A percentile compares a stretch with the other conserved stretches of the same genome.
Evolutionary conservation across 1,140 invertebrate genomes (phyloP).

Genomic region (Hyles euphorbiae): DNA sequence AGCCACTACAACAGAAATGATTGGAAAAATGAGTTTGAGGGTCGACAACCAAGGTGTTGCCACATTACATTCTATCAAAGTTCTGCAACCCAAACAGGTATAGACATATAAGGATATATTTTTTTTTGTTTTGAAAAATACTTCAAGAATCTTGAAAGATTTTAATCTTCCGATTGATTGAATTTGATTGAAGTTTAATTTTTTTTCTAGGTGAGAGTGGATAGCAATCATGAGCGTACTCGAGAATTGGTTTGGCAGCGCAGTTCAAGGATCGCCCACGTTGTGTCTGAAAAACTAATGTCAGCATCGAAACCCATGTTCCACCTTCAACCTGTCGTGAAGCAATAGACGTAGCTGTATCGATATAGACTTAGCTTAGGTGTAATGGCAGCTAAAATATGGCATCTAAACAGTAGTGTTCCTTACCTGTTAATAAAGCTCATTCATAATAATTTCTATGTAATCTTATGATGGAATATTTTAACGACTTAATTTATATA

Average conservation of each 20-base stretch:
- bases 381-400: neutral
- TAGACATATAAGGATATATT: neutral
- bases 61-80: constrained; percentile 87
- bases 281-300: constrained; percentile 87
- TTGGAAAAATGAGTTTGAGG: constrained; percentile 84
- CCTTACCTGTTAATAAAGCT: neutral
- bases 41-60: constrained; percentile 86
- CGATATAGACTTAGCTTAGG: constrained; percentile 1
- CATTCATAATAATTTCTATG: no score
- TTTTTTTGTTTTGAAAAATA: no score
- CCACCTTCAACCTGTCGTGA: constrained; percentile 39
- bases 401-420: constrained; percentile 1
- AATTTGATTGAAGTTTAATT: constrained; percentile 21
- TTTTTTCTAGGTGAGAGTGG: constrained; percentile 82
- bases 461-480: neutral
- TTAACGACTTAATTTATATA: neutral
- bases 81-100: constrained; percentile 90
- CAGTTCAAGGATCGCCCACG: constrained; percentile 86
- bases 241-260: constrained; percentile 88
- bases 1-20: constrained; percentile 89
- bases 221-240: constrained; percentile 89
- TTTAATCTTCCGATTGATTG: neutral
- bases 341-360: constrained; percentile 21
- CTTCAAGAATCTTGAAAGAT: no score
- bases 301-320: constrained; percentile 86